Evolutionary conservation across 2,113 vertebrate genomes (phyloP), one percentile per base, ranked within the genome.

Genomic region (Psephotus haematonotus): DNA sequence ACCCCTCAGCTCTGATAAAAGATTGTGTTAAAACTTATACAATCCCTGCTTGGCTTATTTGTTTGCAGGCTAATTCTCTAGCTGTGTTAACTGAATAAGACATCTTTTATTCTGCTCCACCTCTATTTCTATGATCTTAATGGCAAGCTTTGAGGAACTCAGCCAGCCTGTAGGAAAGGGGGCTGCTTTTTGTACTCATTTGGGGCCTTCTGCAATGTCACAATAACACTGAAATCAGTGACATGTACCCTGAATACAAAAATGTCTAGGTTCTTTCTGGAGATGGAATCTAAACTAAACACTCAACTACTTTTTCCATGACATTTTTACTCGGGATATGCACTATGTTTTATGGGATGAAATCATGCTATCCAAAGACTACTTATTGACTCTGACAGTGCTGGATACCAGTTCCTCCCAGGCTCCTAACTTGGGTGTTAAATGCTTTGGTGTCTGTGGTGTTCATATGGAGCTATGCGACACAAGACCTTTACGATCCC

Each of bases 11-110:
- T 89, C 88, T 89, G 86, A 87, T 91, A 92, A 85, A 94, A 94
- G 77, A 74, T 77, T 87, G 33, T 74, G 76, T 94, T 94, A 94
- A 82, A 92, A 17, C 13, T 87, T 71, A 49, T 76, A 79, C 80
- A 92, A 95, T 87, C 86, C 80, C 88, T 82, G 31, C n/a, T 53
- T 82, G 69, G 69, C 6, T 94, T 91, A 84, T 92, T 94, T 94
- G 62, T 82, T 96, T 92, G 62, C 69, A 94, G 81, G n/a, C 17
- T 94, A 89, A 94, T 89, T 94, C 78, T 86, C 76, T 59, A 90
- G 11, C 33, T 44, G 23, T 46, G n/a, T 87, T 93, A 83, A 82
- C 28, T 65, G 91, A 92, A 60, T 82, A 83, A 94, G 57, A 76
- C 1, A 5, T 72, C 24, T 82, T 92, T 92, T 82, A 91, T 79